These are phyloP conservation scores for Henicopernis longicauda DNA, from an alignment of 2,113 vertebrate species.

Conservation along the genomic window DNA sequence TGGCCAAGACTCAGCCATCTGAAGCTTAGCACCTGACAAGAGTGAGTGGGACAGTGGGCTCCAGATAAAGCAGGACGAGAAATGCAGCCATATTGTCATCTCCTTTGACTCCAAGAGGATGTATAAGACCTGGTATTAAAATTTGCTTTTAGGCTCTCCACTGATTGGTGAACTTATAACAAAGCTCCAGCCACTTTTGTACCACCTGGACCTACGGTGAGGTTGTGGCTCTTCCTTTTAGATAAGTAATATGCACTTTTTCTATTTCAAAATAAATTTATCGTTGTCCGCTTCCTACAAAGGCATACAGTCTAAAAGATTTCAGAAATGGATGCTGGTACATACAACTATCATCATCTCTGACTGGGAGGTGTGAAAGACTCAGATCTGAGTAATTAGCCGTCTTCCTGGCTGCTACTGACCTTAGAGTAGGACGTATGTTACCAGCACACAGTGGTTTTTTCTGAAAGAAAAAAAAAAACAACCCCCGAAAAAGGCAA, in stretches of 20 bases:
- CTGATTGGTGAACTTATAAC: not conserved
- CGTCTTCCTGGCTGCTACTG: not conserved
- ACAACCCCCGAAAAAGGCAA: no score
- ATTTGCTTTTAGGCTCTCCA: not conserved
- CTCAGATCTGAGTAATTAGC: not conserved
- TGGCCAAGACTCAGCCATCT: not conserved
- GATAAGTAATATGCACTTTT: not conserved
- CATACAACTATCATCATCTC: not conserved
- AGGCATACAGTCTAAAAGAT: not conserved
- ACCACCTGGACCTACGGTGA: not conserved
- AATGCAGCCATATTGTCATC: not conserved
- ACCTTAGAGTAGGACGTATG: not conserved
- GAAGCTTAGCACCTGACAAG: not conserved
- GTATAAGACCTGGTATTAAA: not conserved
- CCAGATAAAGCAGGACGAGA: not conserved
- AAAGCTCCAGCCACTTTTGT: not conserved
- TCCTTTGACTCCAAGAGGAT: not conserved
- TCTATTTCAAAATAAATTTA: not conserved
- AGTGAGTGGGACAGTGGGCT: not conserved
- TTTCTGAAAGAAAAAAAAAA: no score
- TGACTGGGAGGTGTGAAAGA: not conserved
- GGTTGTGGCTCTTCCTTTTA: not conserved
- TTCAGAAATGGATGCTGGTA: not conserved
- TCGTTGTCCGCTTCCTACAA: not conserved
- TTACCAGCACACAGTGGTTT: not conserved